phyloP scores from a whole-genome alignment of 2,113 vertebrate genomes.

The Crotalus tigris region DNA sequence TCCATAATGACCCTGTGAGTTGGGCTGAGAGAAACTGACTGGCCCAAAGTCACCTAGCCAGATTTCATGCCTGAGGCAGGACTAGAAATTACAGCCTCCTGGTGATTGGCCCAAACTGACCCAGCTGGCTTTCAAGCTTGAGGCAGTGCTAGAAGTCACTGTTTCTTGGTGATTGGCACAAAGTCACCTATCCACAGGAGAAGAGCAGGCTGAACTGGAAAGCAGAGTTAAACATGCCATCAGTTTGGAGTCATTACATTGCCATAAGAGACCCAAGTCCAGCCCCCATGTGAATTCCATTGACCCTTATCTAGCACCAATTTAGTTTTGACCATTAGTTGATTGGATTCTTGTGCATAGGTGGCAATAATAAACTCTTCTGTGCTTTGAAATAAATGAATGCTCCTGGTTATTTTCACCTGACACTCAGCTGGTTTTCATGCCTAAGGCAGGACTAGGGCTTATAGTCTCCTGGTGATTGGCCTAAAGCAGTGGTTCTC shows the following conservation, averaged over 20 bases:
- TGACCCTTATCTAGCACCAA: not conserved
- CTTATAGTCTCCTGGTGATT: too few relatives aligned
- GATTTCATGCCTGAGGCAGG: too few relatives aligned
- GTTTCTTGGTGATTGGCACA: not conserved
- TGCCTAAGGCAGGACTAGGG: not conserved
- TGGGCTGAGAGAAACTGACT: too few relatives aligned
- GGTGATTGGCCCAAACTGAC: not conserved
- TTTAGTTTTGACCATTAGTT: not conserved
- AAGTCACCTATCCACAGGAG: too few relatives aligned
- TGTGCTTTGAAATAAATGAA: not conserved
- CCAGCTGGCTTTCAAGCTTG: not conserved
- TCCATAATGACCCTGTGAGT: too few relatives aligned
- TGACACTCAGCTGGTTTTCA: not conserved
- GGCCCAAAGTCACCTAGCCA: too few relatives aligned
- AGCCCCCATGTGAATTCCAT: not conserved
- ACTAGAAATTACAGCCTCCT: too few relatives aligned
- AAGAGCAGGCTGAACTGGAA: not conserved
- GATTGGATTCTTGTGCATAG: not conserved
- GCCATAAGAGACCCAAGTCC: not conserved
- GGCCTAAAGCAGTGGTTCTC: too few relatives aligned
- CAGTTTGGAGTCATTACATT: not conserved
- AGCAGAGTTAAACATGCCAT: not conserved
- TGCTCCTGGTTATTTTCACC: not conserved
- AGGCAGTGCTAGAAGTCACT: not conserved
- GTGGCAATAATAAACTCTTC: not conserved